Base-by-base conservation (phyloP, 2,888 invertebrate species). In the Pantelozetes paolii region DNA sequence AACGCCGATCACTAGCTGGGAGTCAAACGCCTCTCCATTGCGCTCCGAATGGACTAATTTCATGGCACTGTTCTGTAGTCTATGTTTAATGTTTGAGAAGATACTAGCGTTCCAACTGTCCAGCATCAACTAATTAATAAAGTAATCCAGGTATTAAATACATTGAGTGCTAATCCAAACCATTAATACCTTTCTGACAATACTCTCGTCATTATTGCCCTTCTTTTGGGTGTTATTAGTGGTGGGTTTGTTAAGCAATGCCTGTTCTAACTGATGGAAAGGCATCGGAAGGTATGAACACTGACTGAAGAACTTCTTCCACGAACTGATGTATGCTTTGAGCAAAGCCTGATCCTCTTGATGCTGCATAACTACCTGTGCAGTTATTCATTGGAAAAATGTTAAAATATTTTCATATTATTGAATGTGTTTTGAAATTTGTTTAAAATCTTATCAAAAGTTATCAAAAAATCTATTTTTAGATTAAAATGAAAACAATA, bases 91-190 rank as follows among this genome's bases (percentile, higher is more conserved):
- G 82, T 94, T 92, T 82, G 89, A 88, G 83, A 99, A 99, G 81
- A 99, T 98, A 82, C 91, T 92, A 82, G 91, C 90, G 84, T 98
- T 97, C 99, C 99, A 99, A 75, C 92, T 94, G 83, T 97, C 96
- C 77, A 99, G 85, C 99, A 99, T 99, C 76, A 97, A 84, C 87
- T 97, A 50, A 18, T 11, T 50, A 8, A n/a, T 50, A 50, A n/a
- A 13, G n/a, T n/a, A 50, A 13, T 50, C 15, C 11, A 13, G 50
- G 8, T 18, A 50, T 13, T n/a, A 50, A 11, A 5, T 13, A 5
- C 50, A 50, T 8, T 13, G 11, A n/a, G 18, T 50, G 8, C 5
- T n/a, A 50, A 13, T 50, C 18, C 50, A 50, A 50, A 50, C 18
- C 8, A 40, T 45, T 28, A 48, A 42, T 20, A 67, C 48, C 28